Base-by-base conservation (phyloP, 2,888 invertebrate species). In the Chaetogeoica ovagalla region DNA sequence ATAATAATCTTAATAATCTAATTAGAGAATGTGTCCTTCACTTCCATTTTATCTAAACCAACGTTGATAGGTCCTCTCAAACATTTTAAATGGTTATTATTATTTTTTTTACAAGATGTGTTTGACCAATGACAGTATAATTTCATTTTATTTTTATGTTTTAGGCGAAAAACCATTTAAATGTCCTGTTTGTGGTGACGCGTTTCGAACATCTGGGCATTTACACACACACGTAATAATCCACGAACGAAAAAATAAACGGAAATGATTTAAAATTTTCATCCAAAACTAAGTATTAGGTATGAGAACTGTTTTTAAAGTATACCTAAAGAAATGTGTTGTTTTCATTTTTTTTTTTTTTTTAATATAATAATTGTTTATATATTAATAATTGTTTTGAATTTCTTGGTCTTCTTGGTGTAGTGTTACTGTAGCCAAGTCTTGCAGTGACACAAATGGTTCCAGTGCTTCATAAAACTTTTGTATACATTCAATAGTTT, bases 91-190 rank as follows among this genome's bases (percentile, higher is more conserved):
- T 66, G 21, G 15, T 43, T 68, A 23, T 21, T 23, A 17, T 21
- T 66, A 6, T 23, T n/a, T 21, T 59, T 21, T 21, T 17, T 11
- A 21, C 1, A 21, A 21, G 30, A 30, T 30, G 30, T 59, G 2
- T 21, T 59, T n/a, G 59, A 59, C 9, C 48, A 59, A 21, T 59
- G 55, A 55, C 21, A n/a, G 21, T n/a, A 57, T 19, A 57, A 59
- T n/a, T 21, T 21, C 30, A 30, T 2, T 9, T 5, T 6, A 21
- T n/a, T 21, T 21, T 23, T 23, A 48, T 13, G 13, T 70, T 19
- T 43, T 71, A 79, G 79, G 79, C 43, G 79, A 79, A 71, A 79
- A 79, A 71, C 79, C 79, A 13, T 79, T 63, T 43, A 79, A 79
- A 21, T 79, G 79, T 71, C 79, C 79, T 55, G 43, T 71, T n/a